Base-by-base conservation (phyloP, 2,797 vertebrate genomes). In the Lerista edwardsae region DNA sequence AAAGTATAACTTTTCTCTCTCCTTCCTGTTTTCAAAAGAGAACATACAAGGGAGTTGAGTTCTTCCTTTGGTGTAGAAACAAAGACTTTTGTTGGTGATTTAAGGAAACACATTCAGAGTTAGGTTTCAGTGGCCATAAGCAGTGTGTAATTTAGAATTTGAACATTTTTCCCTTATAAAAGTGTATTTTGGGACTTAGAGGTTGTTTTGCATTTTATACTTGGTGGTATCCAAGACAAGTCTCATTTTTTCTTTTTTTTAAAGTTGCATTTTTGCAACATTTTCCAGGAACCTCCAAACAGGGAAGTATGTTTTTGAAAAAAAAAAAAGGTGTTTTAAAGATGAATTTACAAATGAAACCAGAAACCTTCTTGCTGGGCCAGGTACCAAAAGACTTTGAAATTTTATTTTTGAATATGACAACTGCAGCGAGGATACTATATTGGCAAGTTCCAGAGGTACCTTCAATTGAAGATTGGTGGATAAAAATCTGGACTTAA, bases 11-110 rank as follows among this genome's bases (percentile, higher is more conserved):
- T 90, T 91, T 85, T 88, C 87, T 74, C 57, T 44, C 68, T 82
- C 59, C 65, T 92, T 93, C 85, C 87, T 88, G 90, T 90, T 75
- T 80, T 91, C 79, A 86, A 83, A 91, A 86, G 87, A 57, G 68
- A 36, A 55, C 88, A 80, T 61, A 36, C 19, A 5, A 87, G 84
- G 69, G 87, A 72, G 44, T 19, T 86, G 71, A 80, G 71, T 27
- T 87, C 36, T 69, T 85, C 23, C 51, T 29, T 23, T 5, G 59
- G 72, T 1, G 2, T 88, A 79, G 85, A 83, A 71, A 4, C 47
- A 12, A 7, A 12, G 0, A 3, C 31, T 82, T 80, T 83, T 44
- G 31, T 80, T 79, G 34, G 41, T 78, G 36, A 27, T 72, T 23
- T 27, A 89, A 88, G 80, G 31, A n/a, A 57, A 72, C 74, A 27